These are phyloP conservation scores for Atractosteus spatula DNA, from an alignment of 2,113 vertebrate genomes.

Conservation along the genomic window DNA sequence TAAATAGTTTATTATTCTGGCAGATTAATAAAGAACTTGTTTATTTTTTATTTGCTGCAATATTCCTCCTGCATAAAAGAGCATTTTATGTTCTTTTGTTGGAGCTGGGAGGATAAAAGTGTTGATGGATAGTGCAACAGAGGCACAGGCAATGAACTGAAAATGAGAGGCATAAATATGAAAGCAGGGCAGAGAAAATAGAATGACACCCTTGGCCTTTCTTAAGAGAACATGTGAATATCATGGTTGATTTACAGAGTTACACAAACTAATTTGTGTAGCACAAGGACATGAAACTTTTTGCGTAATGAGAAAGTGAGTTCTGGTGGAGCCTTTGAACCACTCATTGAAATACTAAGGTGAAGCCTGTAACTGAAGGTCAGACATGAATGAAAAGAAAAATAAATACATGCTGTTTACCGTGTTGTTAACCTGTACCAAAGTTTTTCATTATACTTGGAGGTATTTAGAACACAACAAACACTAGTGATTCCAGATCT, in stretches of 20 bases:
- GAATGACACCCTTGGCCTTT: constrained; percentile 95
- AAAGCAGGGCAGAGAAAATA: constrained; percentile 73
- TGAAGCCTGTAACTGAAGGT: constrained; percentile 63
- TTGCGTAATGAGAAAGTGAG: constrained; percentile 63
- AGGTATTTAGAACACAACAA: no score
- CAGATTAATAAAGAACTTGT: constrained; percentile 90
- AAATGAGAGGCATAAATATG: constrained; percentile 99
- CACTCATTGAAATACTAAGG: constrained; percentile 61
- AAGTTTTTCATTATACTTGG: no score
- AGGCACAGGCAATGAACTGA: constrained; percentile 92
- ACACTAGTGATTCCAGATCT: no score
- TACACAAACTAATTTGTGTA: constrained; percentile 71
- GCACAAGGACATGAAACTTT: constrained; percentile 73
- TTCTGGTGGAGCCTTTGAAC: constrained; percentile 52
- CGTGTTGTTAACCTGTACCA: not conserved
- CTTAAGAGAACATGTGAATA: constrained; percentile 86
- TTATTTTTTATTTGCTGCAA: constrained; percentile 88
- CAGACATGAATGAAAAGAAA: constrained; percentile 49
- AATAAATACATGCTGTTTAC: constrained; percentile 30
- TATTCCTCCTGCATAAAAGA: constrained; percentile 88
- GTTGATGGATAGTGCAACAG: constrained; percentile 89
- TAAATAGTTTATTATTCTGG: constrained; percentile 88
- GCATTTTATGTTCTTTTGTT: constrained; percentile 91
- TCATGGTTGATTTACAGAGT: constrained; percentile 87
- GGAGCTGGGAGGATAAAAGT: constrained; percentile 89